Evolutionary conservation across 2,113 vertebrate species (phyloP), one percentile per base, ranked within the genome.

Genomic region (Puffinus mauretanicus): DNA sequence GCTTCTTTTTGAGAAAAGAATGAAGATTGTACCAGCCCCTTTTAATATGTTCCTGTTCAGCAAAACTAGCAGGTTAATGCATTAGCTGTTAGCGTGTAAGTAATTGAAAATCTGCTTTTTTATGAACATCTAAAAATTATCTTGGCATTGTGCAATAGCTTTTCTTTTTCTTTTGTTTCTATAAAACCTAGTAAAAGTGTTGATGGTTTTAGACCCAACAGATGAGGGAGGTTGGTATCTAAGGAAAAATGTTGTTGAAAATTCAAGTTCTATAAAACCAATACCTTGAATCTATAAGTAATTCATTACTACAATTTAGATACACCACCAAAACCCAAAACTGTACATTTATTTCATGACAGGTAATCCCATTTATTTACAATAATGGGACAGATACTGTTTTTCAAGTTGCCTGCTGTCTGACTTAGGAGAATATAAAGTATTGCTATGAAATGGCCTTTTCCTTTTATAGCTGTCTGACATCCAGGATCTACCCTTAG

Each of bases 291-390:
- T 82, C 54, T 20, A n/a, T 46, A 16, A 70, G 7, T 57, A 82
- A 54, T 82, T 79, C 6, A 30, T 51, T 81, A 29, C 70, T 92
- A 61, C 32, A 72, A 29, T 73, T 69, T 27, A 21, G 27, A 55
- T 5, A 27, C 1, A 44, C 5, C 32, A 67, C 61, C 51, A 67
- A 27, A 70, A 1, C 26, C 4, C 16, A 25, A 12, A 80, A 38
- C 7, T 1, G 1, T 71, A 24, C 22, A 7, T 91, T 65, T 89
- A 38, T 94, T 80, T 97, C 51, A 36, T 62, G 70, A 52, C 51
- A 58, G 30, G 24, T 87, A 82, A 95, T 94, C 73, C 29, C 49
- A 66, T 82, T 96, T 94, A 86, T 86, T 89, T 95, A 64, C 72
- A 81, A 8, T 44, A 84, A 89, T 60, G 44, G 64, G 7, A 58